Conservation (phyloP, 2,888 invertebrate species). For the Balanococcus diminutus region DNA sequence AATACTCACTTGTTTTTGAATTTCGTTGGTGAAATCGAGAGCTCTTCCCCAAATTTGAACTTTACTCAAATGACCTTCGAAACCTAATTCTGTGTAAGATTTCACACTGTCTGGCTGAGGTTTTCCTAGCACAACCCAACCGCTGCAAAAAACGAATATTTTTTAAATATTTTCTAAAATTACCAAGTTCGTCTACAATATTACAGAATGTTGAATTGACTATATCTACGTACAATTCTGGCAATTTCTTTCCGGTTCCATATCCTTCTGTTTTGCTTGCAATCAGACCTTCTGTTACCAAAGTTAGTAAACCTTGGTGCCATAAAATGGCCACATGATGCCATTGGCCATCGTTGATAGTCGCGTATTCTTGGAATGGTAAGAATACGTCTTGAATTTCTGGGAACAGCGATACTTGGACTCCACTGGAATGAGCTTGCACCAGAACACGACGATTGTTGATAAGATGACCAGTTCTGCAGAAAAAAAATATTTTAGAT, state of each 20-base stretch:
- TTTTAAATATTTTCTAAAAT: background rate
- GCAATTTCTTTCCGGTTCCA: slow-evolving; percentile 79
- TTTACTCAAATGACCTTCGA: slow-evolving; percentile 93
- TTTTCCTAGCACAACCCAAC: slow-evolving; percentile 90
- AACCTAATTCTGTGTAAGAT: slow-evolving; percentile 86
- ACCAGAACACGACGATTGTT: slow-evolving; percentile 79
- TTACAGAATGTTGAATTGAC: background rate
- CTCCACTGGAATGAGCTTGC: slow-evolving; percentile 91
- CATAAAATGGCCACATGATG: slow-evolving; percentile 95
- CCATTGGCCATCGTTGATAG: slow-evolving; percentile 95
- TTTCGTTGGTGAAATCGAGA: slow-evolving; percentile 87
- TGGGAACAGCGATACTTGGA: slow-evolving; percentile 86
- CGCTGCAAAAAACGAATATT: slow-evolving; percentile 66
- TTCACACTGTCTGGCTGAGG: slow-evolving; percentile 79
- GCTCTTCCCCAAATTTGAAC: slow-evolving; percentile 93
- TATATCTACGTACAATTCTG: slow-evolving; percentile 72
- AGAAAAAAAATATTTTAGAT: slow-evolving; percentile 58
- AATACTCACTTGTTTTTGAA: slow-evolving; percentile 79
- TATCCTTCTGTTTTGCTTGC: slow-evolving; percentile 91
- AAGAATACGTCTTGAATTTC: slow-evolving; percentile 88
- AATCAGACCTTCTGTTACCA: slow-evolving; percentile 94
- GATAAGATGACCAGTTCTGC: slow-evolving; percentile 78
- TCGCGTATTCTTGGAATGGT: slow-evolving; percentile 88
- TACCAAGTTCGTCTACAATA: background rate
- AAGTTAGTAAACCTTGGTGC: slow-evolving; percentile 87